Evolutionary conservation across 2,888 invertebrate species (phyloP).

Genomic region (Aphrophora alni): DNA sequence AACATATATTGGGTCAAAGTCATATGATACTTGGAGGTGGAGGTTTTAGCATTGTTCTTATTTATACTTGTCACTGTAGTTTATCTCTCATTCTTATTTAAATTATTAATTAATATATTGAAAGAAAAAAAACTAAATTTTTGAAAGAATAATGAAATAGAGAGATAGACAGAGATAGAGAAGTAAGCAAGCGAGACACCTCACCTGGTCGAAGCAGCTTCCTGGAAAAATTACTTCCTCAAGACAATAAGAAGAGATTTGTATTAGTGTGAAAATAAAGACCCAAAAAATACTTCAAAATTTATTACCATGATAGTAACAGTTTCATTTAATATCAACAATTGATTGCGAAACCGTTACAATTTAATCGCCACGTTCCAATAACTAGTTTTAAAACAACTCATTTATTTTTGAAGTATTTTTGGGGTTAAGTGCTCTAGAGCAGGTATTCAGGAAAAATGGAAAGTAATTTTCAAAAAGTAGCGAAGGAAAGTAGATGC

Average conservation of each 20-base stretch:
- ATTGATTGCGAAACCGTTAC: too few species aligned
- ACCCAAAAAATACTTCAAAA: conserved; percentile 7
- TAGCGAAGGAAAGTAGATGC: not conserved
- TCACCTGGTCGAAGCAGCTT: not conserved
- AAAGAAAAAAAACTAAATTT: not conserved
- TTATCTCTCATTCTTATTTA: conserved; percentile 22
- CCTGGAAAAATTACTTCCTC: not conserved
- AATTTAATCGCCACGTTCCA: too few species aligned
- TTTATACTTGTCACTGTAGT: conserved; percentile 13
- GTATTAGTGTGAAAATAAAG: not conserved
- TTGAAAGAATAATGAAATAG: not conserved
- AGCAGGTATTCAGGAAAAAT: not conserved
- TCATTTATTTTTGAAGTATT: not conserved
- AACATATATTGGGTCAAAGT: conserved; percentile 62
- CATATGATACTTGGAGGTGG: conserved; percentile 66
- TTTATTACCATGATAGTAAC: too few species aligned
- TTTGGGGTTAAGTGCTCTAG: not conserved
- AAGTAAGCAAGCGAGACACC: not conserved
- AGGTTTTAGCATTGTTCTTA: conserved; percentile 53
- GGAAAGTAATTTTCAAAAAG: not conserved
- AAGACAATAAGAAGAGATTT: not conserved
- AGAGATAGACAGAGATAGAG: not conserved
- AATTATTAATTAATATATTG: conserved; percentile 29
- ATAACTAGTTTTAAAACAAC: too few species aligned
- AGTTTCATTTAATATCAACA: too few species aligned